Evolutionary conservation across 2,113 vertebrate genomes (phyloP).

Genomic region (Atrichornis clamosus): DNA sequence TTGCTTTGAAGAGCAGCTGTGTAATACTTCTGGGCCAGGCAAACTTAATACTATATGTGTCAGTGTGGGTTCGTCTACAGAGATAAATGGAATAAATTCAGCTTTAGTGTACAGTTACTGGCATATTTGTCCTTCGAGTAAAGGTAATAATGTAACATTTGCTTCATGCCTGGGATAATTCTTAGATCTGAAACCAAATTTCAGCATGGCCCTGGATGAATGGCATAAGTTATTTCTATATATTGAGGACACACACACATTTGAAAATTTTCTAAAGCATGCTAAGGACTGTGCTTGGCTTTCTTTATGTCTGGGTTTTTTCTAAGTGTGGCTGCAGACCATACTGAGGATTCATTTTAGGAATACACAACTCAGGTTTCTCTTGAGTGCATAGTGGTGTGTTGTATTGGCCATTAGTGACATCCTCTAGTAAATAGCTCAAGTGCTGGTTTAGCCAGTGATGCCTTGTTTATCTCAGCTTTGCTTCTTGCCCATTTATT

Average conservation of each 20-base stretch:
- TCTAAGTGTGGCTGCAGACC: neutral
- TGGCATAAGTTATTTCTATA: neutral
- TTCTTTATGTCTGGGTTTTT: neutral
- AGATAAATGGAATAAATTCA: neutral
- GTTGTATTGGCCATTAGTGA: neutral
- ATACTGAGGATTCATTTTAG: neutral
- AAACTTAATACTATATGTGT: neutral
- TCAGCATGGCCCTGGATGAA: neutral
- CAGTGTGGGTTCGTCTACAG: neutral
- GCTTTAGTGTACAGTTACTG: neutral
- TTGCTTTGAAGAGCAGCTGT: neutral
- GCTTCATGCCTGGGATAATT: neutral
- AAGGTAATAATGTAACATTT: neutral
- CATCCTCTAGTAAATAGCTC: neutral
- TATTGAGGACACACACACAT: fast-evolving
- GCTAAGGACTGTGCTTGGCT: neutral
- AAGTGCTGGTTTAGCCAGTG: neutral
- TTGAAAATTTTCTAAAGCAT: neutral
- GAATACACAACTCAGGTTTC: neutral
- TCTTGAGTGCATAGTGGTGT: neutral
- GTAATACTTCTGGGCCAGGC: neutral
- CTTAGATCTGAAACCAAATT: neutral
- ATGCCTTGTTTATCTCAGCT: neutral
- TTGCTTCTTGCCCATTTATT: constrained; percentile 1
- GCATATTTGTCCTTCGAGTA: neutral